Evolutionary conservation across 2,888 invertebrate species (phyloP).

Genomic region (Adelognathus sp.): DNA sequence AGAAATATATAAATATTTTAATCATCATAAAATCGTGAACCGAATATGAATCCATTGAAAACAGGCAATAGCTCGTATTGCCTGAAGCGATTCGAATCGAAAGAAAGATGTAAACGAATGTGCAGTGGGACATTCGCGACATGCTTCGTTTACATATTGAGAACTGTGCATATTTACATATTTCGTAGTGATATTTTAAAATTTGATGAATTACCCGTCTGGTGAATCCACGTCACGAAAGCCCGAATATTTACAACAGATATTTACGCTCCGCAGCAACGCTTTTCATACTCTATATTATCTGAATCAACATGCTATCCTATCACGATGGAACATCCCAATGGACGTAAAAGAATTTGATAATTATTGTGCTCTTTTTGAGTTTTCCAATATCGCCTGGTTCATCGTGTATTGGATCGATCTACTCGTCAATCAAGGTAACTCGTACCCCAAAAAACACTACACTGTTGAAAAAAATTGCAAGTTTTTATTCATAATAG

Average conservation of each 20-base stretch:
- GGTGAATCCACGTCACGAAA: constrained; percentile 21
- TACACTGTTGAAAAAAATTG: no score
- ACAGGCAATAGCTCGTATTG: constrained; percentile 34
- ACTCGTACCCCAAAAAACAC: no score
- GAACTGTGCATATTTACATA: not conserved
- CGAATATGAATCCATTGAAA: constrained; percentile 21
- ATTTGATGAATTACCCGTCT: constrained; percentile 23
- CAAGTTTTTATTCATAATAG: no score
- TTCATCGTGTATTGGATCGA: no score
- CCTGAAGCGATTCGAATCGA: constrained; percentile 30
- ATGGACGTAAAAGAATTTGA: not conserved
- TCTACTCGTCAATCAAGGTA: no score
- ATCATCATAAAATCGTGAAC: not conserved
- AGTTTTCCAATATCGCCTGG: not conserved
- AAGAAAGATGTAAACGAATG: constrained; percentile 5
- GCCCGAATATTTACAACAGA: constrained; percentile 37
- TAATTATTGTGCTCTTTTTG: not conserved
- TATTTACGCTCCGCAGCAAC: constrained; percentile 28
- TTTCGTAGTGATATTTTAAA: constrained; percentile 5
- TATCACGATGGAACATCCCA: not conserved
- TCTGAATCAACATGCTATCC: not conserved
- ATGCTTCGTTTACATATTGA: not conserved
- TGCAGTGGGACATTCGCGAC: not conserved
- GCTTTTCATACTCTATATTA: not conserved
- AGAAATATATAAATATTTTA: constrained; percentile 41